These are phyloP conservation scores for Catocala fraxini DNA, from an alignment of 2,888 invertebrate species.

Conservation along the genomic window DNA sequence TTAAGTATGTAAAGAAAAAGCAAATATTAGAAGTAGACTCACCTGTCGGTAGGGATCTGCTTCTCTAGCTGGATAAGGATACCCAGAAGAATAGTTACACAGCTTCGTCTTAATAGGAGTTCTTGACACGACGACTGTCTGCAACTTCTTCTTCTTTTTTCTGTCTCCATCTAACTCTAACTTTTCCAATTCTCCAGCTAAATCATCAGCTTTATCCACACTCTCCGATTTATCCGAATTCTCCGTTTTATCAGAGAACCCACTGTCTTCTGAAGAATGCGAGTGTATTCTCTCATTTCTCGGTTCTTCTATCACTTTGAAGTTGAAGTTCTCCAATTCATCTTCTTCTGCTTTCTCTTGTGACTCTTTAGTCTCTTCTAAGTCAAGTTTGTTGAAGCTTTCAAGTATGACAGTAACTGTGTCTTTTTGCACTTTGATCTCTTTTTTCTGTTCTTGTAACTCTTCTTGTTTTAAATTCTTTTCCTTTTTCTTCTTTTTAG, in stretches of 20 bases:
- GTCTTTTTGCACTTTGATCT: constrained; percentile 24
- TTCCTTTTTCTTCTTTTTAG: constrained; percentile 57
- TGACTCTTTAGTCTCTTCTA: constrained; percentile 35
- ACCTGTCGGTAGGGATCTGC: constrained; percentile 42
- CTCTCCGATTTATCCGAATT: constrained; percentile 21
- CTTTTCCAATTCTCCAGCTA: constrained; percentile 30
- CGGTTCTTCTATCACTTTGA: constrained; percentile 65
- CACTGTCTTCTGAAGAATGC: constrained; percentile 77
- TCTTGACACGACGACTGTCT: constrained; percentile 55
- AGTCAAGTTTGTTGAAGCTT: constrained; percentile 55
- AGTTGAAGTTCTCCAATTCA: constrained; percentile 66
- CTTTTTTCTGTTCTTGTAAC: constrained; percentile 13
- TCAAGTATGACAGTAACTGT: constrained; percentile 57
- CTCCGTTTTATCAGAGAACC: constrained; percentile 64
- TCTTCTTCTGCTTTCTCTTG: constrained; percentile 59
- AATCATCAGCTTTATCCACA: constrained; percentile 18
- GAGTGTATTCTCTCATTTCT: constrained; percentile 64
- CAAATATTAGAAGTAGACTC: no score
- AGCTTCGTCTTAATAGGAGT: constrained; percentile 49
- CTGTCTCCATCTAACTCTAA: constrained; percentile 47
- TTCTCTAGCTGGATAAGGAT: constrained; percentile 31
- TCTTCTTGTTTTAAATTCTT: constrained; percentile 40
- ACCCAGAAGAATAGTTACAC: neutral
- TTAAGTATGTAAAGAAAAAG: no score
- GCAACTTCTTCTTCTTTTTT: constrained; percentile 57